A percentile compares a stretch with the other conserved stretches of the same genome.
These are phyloP conservation scores for Allolobophora icterica DNA, from an alignment of 2,888 invertebrate genomes.

Conservation along the genomic window DNA sequence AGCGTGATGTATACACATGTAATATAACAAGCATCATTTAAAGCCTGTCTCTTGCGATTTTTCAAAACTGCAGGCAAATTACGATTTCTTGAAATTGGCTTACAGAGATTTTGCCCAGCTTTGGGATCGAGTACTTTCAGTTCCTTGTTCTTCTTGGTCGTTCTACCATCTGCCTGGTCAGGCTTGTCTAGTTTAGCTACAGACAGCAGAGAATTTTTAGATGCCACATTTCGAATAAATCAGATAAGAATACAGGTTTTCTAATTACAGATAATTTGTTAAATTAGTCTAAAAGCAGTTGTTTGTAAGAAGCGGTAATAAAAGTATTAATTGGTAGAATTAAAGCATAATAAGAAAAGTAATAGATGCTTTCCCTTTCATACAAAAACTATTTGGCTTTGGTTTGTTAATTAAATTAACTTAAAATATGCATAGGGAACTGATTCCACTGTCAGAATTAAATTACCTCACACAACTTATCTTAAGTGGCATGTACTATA, in stretches of 20 bases:
- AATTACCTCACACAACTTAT: too few species aligned
- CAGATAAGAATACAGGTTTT: neutral
- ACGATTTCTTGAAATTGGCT: conserved; percentile 50
- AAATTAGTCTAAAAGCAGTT: neutral
- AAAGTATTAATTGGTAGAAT: neutral
- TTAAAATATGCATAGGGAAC: neutral
- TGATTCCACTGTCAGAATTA: too few species aligned
- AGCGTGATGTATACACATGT: too few species aligned
- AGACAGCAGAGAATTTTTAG: neutral
- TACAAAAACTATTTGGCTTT: neutral
- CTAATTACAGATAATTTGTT: neutral
- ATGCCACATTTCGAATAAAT: neutral
- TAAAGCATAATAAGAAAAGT: neutral
- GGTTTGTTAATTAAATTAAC: neutral
- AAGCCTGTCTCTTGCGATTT: too few species aligned
- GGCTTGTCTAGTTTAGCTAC: conserved; percentile 51
- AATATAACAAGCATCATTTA: too few species aligned
- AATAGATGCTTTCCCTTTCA: neutral
- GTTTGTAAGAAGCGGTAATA: neutral
- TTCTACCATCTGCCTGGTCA: conserved; percentile 61
- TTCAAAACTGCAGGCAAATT: neutral
- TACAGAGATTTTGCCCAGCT: conserved; percentile 85
- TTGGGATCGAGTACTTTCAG: conserved; percentile 90
- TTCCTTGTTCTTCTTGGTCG: conserved; percentile 82
- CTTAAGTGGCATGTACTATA: too few species aligned